phyloP scores from a whole-genome alignment of 2,888 invertebrate species.

The Gerris lacustris region DNA sequence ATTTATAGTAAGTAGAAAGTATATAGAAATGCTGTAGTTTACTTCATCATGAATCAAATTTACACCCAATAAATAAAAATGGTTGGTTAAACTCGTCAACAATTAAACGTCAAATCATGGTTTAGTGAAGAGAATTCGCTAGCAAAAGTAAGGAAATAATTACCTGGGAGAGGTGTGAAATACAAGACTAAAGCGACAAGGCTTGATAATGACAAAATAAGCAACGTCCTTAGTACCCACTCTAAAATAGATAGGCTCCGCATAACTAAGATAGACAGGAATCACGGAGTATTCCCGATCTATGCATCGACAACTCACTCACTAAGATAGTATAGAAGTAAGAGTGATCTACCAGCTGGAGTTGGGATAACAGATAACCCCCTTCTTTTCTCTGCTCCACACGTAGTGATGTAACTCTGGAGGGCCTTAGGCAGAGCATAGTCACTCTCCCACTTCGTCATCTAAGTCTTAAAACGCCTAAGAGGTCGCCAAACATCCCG shows the following conservation, averaged over 20 bases:
- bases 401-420: not conserved
- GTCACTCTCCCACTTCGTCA: too few relatives aligned
- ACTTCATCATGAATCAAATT: too few relatives aligned
- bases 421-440: not conserved
- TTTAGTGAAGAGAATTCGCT: too few relatives aligned
- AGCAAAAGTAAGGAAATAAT: constrained; percentile 9
- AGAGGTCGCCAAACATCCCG: too few relatives aligned
- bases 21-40: too few relatives aligned
- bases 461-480: too few relatives aligned
- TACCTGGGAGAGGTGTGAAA: constrained; percentile 31
- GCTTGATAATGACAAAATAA: not conserved
- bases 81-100: too few relatives aligned
- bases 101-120: too few relatives aligned
- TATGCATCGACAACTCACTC: not conserved
- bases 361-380: not conserved
- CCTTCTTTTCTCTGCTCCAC: not conserved
- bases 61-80: too few relatives aligned
- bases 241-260: not conserved
- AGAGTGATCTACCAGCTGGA: not conserved
- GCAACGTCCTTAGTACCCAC: not conserved
- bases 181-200: constrained; percentile 24
- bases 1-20: too few relatives aligned
- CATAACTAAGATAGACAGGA: not conserved
- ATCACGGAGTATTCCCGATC: not conserved
- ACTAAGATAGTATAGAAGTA: not conserved